A percentile compares a stretch with the other conserved stretches of the same genome.
Conservation (phyloP, 1,140 invertebrate species). For the Trigoniulus corallinus region DNA sequence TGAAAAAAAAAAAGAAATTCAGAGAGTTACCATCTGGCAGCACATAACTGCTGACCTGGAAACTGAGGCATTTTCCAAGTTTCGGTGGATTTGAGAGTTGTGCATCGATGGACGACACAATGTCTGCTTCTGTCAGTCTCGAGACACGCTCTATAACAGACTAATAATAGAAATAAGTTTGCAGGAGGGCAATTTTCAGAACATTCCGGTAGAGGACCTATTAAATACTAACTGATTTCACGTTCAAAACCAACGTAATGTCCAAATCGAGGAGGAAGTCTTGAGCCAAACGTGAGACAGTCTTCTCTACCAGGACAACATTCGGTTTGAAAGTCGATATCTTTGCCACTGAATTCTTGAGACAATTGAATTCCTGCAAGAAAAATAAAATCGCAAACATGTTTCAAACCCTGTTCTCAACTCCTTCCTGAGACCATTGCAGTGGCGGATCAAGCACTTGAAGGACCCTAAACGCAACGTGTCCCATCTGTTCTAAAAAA, state of each 20-base stretch:
- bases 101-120: slow-evolving; percentile 78
- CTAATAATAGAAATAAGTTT: slow-evolving; percentile 14
- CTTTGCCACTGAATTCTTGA: slow-evolving; percentile 71
- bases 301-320: slow-evolving; percentile 75
- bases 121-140: slow-evolving; percentile 63
- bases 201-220: not conserved
- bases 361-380: slow-evolving; percentile 67
- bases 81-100: slow-evolving; percentile 55
- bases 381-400: slow-evolving; percentile 2
- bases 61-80: slow-evolving; percentile 71
- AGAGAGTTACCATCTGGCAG: slow-evolving; percentile 32
- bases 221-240: slow-evolving; percentile 42
- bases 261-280: slow-evolving; percentile 60
- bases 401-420: not conserved
- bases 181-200: not conserved
- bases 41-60: slow-evolving; percentile 54
- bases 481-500: too few species aligned
- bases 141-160: slow-evolving; percentile 67
- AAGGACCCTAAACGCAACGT: too few species aligned
- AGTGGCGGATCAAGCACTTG: too few species aligned
- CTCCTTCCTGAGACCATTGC: too few species aligned
- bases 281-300: slow-evolving; percentile 74
- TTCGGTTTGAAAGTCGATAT: slow-evolving; percentile 69
- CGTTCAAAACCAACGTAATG: slow-evolving; percentile 74
- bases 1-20: not conserved